A percentile compares a stretch with the other conserved stretches of the same genome.
Evolutionary conservation across 2,888 invertebrate genomes (phyloP).

Genomic region (Nomada fucata): DNA sequence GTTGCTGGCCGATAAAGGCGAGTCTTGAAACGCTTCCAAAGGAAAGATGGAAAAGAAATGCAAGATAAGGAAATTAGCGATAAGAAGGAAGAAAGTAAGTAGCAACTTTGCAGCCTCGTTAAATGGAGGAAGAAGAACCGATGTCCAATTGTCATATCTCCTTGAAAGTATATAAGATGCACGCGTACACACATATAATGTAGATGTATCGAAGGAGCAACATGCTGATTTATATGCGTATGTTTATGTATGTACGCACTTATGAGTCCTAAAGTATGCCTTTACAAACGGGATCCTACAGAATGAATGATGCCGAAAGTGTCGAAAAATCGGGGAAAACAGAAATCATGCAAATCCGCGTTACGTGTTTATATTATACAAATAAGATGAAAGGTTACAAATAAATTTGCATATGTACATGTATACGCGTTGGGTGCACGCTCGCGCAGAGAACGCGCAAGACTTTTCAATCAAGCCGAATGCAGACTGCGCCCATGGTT

Average conservation of each 20-base stretch:
- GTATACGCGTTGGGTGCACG: constrained; percentile 20
- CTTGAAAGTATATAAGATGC: constrained; percentile 60
- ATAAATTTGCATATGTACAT: constrained; percentile 10
- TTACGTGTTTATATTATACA: constrained; percentile 65
- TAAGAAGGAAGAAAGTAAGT: neutral
- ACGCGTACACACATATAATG: constrained; percentile 30
- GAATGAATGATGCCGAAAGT: neutral
- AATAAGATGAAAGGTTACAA: constrained; percentile 3
- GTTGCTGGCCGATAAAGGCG: constrained; percentile 70
- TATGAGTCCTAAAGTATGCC: constrained; percentile 47
- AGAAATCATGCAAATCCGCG: constrained; percentile 45
- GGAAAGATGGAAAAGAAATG: constrained; percentile 16
- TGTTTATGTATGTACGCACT: constrained; percentile 35
- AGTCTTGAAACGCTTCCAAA: constrained; percentile 17
- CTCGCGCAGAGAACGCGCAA: constrained; percentile 17
- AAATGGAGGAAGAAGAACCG: neutral
- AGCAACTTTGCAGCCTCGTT: neutral
- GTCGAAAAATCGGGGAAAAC: neutral
- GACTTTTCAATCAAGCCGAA: constrained; percentile 42
- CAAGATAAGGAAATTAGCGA: constrained; percentile 6
- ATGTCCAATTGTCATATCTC: constrained; percentile 48
- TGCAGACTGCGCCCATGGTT: constrained; percentile 46
- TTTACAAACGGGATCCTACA: constrained; percentile 32
- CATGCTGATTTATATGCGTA: constrained; percentile 36
- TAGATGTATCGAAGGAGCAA: constrained; percentile 16